Evolutionary conservation across 2,888 invertebrate genomes (phyloP), one percentile per base, ranked within the genome.

Genomic region (Apodemia duryi): DNA sequence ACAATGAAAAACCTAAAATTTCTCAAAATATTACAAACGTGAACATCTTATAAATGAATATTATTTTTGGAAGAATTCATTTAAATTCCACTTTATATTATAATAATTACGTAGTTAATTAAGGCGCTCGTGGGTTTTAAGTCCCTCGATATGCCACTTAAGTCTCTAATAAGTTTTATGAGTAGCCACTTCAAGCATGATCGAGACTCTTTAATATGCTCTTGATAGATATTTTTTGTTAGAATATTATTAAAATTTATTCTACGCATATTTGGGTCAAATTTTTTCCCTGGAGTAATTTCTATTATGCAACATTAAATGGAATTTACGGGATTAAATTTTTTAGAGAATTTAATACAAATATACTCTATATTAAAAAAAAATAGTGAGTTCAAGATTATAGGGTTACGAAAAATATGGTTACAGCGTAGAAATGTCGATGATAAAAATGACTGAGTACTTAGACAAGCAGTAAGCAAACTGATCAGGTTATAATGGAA

Each of bases 101-200:
- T 32, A 54, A 54, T 54, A 54, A 54, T 54, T 54, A 54, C 10
- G 54, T 29, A 32, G 57, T 32, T 57, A 57, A 57, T 13, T 57
- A 28, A 32, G 57, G 28, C 32, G 11, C 13, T 29, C 57, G 60
- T 13, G 13, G 46, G 46, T 13, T 46, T 46, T 51, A 60, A 61
- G 61, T 67, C 35, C 46, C 41, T 61, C 60, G 51, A 67, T 65
- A 65, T 64, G 64, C 63, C 67, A 52, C 63, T 65, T 62, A 43
- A 65, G 52, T 32, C 60, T 64, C 61, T 65, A 68, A 67, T 68
- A 65, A 69, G 52, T 65, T 68, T 67, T 51, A 62, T 21, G 64
- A 66, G 69, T 70, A 61, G 62, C 65, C 65, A 69, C 66, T 65
- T 68, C 54, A 67, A 64, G 65, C 63, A 62, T 41, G 46, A 63